Conservation (phyloP, 2,888 invertebrate genomes). For the Campoplex capitator region DNA sequence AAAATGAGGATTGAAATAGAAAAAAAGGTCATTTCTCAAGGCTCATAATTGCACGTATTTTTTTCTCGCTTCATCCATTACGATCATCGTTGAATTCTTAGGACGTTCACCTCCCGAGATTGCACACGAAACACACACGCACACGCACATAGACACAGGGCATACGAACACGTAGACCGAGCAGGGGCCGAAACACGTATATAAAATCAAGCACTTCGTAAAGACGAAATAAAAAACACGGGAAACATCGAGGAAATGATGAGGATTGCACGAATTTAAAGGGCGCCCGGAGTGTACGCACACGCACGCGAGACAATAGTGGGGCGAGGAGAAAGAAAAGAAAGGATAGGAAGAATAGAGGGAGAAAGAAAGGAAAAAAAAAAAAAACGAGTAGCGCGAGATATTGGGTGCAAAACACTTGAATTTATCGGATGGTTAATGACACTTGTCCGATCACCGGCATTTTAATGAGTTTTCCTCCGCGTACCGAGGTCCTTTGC, state of each 20-base stretch:
- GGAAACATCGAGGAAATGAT: constrained; percentile 11
- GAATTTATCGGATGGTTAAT: constrained; percentile 72
- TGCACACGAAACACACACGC: constrained; percentile 11
- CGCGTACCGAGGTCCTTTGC: background rate
- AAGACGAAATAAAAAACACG: constrained; percentile 16
- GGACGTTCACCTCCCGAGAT: constrained; percentile 48
- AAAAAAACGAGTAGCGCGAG: constrained; percentile 13
- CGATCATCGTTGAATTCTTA: constrained; percentile 26
- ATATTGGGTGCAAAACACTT: constrained; percentile 46
- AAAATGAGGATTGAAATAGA: constrained; percentile 13
- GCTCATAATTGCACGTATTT: constrained; percentile 42
- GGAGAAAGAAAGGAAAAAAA: constrained; percentile 17
- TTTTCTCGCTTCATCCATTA: constrained; percentile 22
- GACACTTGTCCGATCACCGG: constrained; percentile 76
- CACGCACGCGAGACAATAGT: constrained; percentile 21
- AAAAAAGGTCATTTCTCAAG: constrained; percentile 33
- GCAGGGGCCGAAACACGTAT: background rate
- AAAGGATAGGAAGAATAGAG: constrained; percentile 59
- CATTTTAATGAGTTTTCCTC: constrained; percentile 67
- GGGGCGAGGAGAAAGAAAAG: constrained; percentile 56
- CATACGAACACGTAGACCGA: constrained; percentile 9
- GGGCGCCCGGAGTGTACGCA: constrained; percentile 21
- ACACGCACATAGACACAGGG: constrained; percentile 18
- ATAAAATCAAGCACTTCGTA: constrained; percentile 20
- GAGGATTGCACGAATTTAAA: constrained; percentile 68